These are phyloP conservation scores for Aquatica leii DNA, from an alignment of 2,888 invertebrate species.

Conservation along the genomic window DNA sequence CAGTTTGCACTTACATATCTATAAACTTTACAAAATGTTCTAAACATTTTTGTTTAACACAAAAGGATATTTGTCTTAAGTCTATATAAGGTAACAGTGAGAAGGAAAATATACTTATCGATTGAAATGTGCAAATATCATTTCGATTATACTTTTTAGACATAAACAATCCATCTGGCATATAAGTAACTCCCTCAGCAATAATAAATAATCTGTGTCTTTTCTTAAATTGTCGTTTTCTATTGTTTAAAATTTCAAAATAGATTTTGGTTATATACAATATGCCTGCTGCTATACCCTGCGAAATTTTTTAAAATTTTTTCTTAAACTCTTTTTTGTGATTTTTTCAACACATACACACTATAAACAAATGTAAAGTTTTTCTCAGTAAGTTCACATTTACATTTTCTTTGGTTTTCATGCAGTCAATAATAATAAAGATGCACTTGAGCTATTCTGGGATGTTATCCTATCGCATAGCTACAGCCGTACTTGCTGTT, in stretches of 20 bases:
- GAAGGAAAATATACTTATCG: slow-evolving; percentile 29
- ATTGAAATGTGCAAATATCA: slow-evolving; percentile 26
- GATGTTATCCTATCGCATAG: slow-evolving; percentile 55
- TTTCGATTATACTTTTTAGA: slow-evolving; percentile 1
- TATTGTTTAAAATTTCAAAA: slow-evolving; percentile 23
- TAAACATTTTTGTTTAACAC: slow-evolving; percentile 17
- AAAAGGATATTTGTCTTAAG: slow-evolving; percentile 19
- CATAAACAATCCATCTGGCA: slow-evolving; percentile 5
- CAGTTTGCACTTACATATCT: slow-evolving; percentile 28
- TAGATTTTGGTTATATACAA: slow-evolving; percentile 35
- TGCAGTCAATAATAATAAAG: slow-evolving; percentile 24
- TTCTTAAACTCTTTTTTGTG: slow-evolving; percentile 18
- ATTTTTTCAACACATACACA: slow-evolving; percentile 32
- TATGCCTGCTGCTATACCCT: slow-evolving; percentile 29
- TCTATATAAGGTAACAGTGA: slow-evolving; percentile 23
- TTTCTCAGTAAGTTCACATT: slow-evolving; percentile 28
- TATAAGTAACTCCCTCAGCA: background rate
- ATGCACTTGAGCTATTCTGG: slow-evolving; percentile 33
- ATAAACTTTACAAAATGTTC: slow-evolving; percentile 21
- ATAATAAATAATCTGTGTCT: background rate
- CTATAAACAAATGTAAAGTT: slow-evolving; percentile 29
- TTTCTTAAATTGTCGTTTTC: background rate
- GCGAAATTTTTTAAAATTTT: slow-evolving; percentile 29
- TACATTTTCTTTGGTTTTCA: slow-evolving; percentile 18
- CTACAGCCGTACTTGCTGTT: slow-evolving; percentile 53